These are phyloP conservation scores for Alethe diademata DNA, from an alignment of 2,113 vertebrate genomes.

Conservation along the genomic window DNA sequence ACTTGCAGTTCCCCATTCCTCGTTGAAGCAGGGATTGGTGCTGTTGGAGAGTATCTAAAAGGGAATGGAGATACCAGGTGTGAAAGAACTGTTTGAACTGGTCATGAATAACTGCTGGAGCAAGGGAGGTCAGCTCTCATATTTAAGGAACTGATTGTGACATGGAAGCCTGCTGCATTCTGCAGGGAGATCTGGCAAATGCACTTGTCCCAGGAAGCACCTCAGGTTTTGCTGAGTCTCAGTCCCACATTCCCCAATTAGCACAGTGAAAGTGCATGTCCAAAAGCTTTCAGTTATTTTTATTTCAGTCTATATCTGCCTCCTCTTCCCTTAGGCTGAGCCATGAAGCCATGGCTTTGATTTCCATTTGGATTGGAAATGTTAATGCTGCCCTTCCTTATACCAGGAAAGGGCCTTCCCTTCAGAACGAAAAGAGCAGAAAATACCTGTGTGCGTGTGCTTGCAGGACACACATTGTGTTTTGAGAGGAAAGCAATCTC, in stretches of 20 bases:
- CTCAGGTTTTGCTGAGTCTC: neutral
- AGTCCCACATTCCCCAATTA: accelerated
- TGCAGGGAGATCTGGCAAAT: accelerated
- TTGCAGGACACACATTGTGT: accelerated
- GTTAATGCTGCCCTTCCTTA: neutral
- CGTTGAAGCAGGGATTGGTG: neutral
- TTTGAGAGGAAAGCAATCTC: neutral
- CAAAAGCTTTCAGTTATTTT: neutral
- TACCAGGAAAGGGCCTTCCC: neutral
- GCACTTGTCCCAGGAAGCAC: neutral
- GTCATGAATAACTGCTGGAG: neutral
- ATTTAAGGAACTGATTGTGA: neutral
- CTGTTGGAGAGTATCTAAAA: neutral
- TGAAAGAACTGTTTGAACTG: neutral
- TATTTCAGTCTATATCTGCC: neutral
- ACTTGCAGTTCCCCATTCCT: neutral
- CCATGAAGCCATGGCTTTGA: neutral
- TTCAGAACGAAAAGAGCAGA: neutral
- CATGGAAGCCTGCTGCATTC: neutral
- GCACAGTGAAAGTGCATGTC: neutral
- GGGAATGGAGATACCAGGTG: neutral
- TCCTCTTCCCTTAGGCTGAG: neutral
- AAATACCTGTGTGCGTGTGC: accelerated
- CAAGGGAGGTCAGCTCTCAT: neutral
- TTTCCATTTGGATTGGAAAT: neutral